Percentiles rank a stretch among this genome's conserved stretches.
Conservation (phyloP, 2,888 invertebrate species). For the Abrostola tripartita region DNA sequence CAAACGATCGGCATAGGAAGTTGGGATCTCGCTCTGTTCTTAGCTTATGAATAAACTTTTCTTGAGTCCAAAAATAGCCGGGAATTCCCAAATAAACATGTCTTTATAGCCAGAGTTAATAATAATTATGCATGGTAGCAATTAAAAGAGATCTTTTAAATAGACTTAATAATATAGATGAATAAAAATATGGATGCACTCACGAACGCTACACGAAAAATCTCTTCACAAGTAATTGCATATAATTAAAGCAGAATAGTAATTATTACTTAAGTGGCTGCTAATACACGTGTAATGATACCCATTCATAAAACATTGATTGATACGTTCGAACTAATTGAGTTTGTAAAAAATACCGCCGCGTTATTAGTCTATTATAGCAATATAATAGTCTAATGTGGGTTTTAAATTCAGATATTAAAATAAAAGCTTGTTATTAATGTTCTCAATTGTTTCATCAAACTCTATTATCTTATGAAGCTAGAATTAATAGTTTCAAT, state of each 20-base stretch:
- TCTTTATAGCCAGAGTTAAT: too few relatives aligned
- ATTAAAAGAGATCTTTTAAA: too few relatives aligned
- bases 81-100: too few relatives aligned
- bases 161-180: too few relatives aligned
- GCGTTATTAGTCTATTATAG: not conserved
- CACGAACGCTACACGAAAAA: not conserved
- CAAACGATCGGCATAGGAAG: too few relatives aligned
- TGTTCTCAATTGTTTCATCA: not conserved
- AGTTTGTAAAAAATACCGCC: slow-evolving; percentile 1
- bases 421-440: not conserved
- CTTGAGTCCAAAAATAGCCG: too few relatives aligned
- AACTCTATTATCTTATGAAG: too few relatives aligned
- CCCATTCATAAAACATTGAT: slow-evolving; percentile 26
- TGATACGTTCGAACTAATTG: slow-evolving; percentile 28
- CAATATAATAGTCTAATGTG: not conserved
- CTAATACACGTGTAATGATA: slow-evolving; percentile 39
- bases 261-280: slow-evolving; percentile 26
- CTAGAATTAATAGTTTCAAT: too few relatives aligned
- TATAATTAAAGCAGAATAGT: slow-evolving; percentile 29
- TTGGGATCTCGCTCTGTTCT: too few relatives aligned
- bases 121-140: too few relatives aligned
- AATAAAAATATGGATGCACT: too few relatives aligned
- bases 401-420: not conserved
- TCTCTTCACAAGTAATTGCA: not conserved
- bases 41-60: too few relatives aligned